phyloP scores from a whole-genome alignment of 2,113 vertebrate species.

The Lates calcarifer region DNA sequence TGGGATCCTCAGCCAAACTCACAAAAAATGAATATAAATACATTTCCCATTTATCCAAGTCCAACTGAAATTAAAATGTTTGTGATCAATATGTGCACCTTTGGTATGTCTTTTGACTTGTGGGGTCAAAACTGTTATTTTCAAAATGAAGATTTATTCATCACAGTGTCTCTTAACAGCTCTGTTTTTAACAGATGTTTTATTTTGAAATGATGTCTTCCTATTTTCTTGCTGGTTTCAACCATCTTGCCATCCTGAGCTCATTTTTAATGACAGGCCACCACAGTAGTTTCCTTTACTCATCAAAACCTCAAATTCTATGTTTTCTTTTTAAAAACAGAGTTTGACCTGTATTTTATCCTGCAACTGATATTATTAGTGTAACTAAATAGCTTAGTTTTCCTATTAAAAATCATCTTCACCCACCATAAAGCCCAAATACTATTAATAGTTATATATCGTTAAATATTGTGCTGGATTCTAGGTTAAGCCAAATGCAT shows the following conservation, averaged over 20 bases:
- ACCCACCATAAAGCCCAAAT: neutral
- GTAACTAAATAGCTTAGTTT: neutral
- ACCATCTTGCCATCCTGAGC: neutral
- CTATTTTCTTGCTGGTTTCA: neutral
- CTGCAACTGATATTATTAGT: neutral
- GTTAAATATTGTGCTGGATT: neutral
- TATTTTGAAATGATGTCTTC: neutral
- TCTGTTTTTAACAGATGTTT: neutral
- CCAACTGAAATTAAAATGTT: neutral
- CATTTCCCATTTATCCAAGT: neutral
- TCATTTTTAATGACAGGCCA: neutral
- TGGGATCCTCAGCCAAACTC: neutral
- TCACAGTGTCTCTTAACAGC: neutral
- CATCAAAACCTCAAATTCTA: neutral
- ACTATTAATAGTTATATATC: neutral
- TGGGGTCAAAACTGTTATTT: neutral
- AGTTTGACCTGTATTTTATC: neutral
- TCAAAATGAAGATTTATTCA: neutral
- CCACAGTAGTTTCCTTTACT: neutral
- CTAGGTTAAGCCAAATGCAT: neutral
- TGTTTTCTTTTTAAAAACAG: constrained; percentile 2
- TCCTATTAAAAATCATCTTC: neutral
- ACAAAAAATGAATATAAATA: neutral
- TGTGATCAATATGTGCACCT: neutral
- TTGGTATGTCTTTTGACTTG: neutral